Base-by-base conservation (phyloP, 2,888 invertebrate species). In the Allygus modestus region DNA sequence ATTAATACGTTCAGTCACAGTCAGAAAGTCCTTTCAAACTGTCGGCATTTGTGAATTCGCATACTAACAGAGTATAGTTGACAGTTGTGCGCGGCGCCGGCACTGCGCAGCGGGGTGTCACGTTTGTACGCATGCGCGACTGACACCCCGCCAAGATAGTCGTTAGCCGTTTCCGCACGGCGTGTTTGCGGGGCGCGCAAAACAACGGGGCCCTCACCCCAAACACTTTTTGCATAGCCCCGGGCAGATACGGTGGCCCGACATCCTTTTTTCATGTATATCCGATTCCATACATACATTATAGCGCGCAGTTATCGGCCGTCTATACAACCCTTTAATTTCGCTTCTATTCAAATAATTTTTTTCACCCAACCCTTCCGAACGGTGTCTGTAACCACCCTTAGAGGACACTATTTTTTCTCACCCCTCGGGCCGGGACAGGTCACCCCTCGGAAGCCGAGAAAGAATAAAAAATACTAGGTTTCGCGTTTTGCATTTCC, bases 261-360 rank as follows among this genome's bases (percentile, higher is more conserved):
- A 69, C 69, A 82, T 83, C 83, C 84, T 85, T 86, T 86, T 85
- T 86, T 85, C 86, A 86, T 86, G 86, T 87, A 86, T 87, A 87
- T 87, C 87, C 87, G 85, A 87, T 86, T 86, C 86, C 86, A 84
- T 87, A 87, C 87, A 87, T 87, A 87, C 86, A 87, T 87, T 87
- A 87, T 85, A 86, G 84, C 84, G 84, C 81, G 77, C 86, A 86
- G 86, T 87, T 87, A 87, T 86, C 86, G 82, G 79, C 81, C 79
- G 54, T 84, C 85, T 77, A 87, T 86, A 86, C 87, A 87, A 87
- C 87, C 87, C 87, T 86, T 87, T 87, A 87, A 87, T 87, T 87
- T 86, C 83, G 84, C 73, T 81, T 85, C 87, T 86, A 87, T 87
- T 87, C 87, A 87, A 87, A 87, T 87, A 85, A 86, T 87, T 87